A percentile compares a stretch with the other conserved stretches of the same genome.
Conservation (phyloP, 2,113 vertebrate genomes). For the Tursiops truncatus region DNA sequence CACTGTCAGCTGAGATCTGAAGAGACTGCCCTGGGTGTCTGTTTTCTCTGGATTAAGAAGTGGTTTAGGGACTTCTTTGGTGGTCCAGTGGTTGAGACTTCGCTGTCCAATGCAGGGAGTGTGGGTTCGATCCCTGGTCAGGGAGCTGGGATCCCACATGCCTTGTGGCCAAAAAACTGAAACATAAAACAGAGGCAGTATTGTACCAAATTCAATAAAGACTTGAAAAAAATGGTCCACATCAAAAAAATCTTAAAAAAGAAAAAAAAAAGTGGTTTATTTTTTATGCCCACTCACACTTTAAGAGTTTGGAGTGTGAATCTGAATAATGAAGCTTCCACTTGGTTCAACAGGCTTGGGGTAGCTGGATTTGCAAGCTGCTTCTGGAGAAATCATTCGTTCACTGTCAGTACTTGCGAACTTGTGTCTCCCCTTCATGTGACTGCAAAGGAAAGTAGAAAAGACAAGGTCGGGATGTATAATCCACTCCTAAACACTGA, state of each 20-base stretch:
- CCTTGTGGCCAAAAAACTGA: too few relatives aligned
- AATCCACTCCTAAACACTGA: background rate
- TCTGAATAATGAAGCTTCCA: background rate
- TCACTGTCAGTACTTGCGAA: too few relatives aligned
- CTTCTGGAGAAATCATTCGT: background rate
- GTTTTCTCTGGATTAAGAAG: constrained; percentile 25
- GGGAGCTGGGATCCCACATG: background rate
- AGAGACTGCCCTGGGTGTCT: constrained; percentile 53
- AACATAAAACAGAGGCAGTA: too few relatives aligned
- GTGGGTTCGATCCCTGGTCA: background rate
- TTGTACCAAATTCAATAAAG: too few relatives aligned
- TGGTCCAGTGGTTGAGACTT: background rate
- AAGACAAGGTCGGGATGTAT: background rate
- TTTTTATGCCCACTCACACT: background rate
- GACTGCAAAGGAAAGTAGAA: background rate
- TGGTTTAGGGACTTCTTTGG: background rate
- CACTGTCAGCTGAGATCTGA: constrained; percentile 59
- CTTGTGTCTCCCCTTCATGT: background rate
- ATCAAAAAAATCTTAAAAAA: too few relatives aligned
- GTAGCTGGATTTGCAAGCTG: background rate
- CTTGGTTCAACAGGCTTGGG: background rate
- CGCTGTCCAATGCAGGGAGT: background rate
- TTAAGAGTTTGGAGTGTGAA: background rate
- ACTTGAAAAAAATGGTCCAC: too few relatives aligned
- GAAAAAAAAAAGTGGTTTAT: too few relatives aligned